phyloP scores from a whole-genome alignment of 2,888 invertebrate genomes.

The Dione vanillae region DNA sequence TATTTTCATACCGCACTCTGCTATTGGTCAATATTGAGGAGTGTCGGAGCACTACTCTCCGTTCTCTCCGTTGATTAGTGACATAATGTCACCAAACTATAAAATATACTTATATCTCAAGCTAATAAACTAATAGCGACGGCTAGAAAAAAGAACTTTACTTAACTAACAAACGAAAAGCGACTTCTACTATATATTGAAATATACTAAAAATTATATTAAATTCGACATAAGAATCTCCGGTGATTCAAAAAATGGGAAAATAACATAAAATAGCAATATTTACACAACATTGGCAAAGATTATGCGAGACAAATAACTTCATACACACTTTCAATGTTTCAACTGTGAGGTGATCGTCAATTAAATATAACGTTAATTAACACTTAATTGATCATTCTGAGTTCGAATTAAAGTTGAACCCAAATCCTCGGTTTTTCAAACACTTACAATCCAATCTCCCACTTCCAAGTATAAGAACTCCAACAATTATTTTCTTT shows the following conservation, averaged over 20 bases:
- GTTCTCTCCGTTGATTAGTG: neutral
- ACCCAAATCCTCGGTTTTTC: neutral
- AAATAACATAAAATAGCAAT: neutral
- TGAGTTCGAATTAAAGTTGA: neutral
- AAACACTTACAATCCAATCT: neutral
- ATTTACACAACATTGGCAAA: slow-evolving; percentile 12
- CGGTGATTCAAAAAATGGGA: neutral
- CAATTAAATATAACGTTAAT: neutral
- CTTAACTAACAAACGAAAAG: slow-evolving; percentile 12
- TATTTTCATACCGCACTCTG: slow-evolving; percentile 53
- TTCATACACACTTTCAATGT: neutral
- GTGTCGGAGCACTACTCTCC: slow-evolving; percentile 37
- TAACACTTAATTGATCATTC: neutral
- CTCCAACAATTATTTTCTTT: too few relatives aligned
- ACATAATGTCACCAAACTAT: neutral
- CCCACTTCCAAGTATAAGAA: neutral
- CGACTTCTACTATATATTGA: neutral
- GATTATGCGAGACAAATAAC: slow-evolving; percentile 3
- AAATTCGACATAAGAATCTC: slow-evolving; percentile 23
- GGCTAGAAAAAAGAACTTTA: neutral
- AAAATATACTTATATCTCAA: too few relatives aligned
- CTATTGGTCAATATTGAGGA: slow-evolving; percentile 55
- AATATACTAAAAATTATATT: slow-evolving; percentile 1
- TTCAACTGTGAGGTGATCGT: neutral
- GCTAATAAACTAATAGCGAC: neutral